Percentiles rank a stretch among this genome's conserved stretches.
These are phyloP conservation scores for Calliphora vomitoria DNA, from an alignment of 2,888 invertebrate species.

Conservation along the genomic window DNA sequence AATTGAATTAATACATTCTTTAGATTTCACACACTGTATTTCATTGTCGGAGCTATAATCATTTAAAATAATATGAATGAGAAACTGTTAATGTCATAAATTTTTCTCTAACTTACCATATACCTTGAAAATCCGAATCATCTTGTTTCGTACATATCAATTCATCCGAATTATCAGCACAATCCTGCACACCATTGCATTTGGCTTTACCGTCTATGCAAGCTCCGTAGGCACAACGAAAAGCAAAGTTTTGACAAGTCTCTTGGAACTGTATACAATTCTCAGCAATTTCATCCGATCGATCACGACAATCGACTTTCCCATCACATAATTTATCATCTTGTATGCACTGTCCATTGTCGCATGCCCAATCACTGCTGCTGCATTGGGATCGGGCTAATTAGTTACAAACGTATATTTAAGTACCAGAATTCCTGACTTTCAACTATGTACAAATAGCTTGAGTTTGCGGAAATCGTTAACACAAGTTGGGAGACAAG, in stretches of 20 bases:
- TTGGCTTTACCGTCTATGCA: constrained; percentile 74
- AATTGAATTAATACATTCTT: constrained; percentile 78
- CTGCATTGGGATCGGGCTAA: constrained; percentile 74
- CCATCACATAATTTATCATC: constrained; percentile 79
- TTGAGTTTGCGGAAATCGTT: not conserved
- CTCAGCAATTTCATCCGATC: constrained; percentile 80
- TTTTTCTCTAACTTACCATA: constrained; percentile 55
- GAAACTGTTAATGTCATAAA: no score
- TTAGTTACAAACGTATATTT: not conserved
- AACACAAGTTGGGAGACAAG: not conserved
- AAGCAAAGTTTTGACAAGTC: constrained; percentile 85
- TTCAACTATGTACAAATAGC: not conserved
- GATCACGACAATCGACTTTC: constrained; percentile 79
- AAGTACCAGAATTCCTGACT: not conserved
- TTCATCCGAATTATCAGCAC: constrained; percentile 78
- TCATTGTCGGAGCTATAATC: constrained; percentile 34
- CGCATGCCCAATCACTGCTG: constrained; percentile 77
- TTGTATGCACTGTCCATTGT: constrained; percentile 80
- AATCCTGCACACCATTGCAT: constrained; percentile 76
- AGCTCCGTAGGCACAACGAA: constrained; percentile 81
- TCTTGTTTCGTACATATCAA: constrained; percentile 35
- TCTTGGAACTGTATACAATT: constrained; percentile 77
- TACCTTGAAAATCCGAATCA: constrained; percentile 53
- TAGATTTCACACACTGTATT: constrained; percentile 77
- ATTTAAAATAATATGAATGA: not conserved